Evolutionary conservation across 2,888 invertebrate genomes (phyloP), one percentile per base, ranked within the genome.

Genomic region (Dyspetes luteomarginatus): DNA sequence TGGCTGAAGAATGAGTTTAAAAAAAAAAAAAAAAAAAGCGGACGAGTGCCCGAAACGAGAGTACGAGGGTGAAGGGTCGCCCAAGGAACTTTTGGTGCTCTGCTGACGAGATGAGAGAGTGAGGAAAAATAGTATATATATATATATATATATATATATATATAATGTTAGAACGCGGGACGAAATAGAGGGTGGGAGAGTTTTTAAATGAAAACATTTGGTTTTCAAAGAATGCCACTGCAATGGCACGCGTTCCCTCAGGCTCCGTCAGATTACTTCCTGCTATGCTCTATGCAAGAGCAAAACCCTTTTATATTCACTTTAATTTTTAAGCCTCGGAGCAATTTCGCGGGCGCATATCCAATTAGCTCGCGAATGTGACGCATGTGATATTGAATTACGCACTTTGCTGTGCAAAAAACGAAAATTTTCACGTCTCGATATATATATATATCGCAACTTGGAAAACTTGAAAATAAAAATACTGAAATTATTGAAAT

Each of bases 171-270:
- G 36, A 48, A 56, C 71, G 60, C 60, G 71, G 3, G 60, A 36
- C 15, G n/a, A 50, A 62, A 50, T 50, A 9, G 28, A 26, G 36
- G 36, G 24, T 4, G 1, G 41, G 65, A 15, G 7, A 28, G n/a
- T 36, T 50, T 81, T 81, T 65, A 77, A 81, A 81, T 81, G 81
- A 81, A 81, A 81, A 78, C 77, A 81, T 81, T 81, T 77, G 77
- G 73, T 65, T 77, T 77, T 69, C 73, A 73, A 77, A 77, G 69
- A 74, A 81, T 81, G 55, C 68, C 30, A 73, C 60, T 65, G 65
- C 65, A 67, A 30, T 55, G 76, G 72, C 64, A 74, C 72, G 76
- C 67, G 73, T 26, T 74, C 64, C 69, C 65, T 69, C 50, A 64
- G 56, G 73, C 52, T 48, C 41, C 60, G 65, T 56, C 67, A 72